Percentiles rank a stretch among this genome's conserved stretches.
phyloP scores from a whole-genome alignment of 2,797 vertebrate genomes.

The Cossypha niveicapilla region DNA sequence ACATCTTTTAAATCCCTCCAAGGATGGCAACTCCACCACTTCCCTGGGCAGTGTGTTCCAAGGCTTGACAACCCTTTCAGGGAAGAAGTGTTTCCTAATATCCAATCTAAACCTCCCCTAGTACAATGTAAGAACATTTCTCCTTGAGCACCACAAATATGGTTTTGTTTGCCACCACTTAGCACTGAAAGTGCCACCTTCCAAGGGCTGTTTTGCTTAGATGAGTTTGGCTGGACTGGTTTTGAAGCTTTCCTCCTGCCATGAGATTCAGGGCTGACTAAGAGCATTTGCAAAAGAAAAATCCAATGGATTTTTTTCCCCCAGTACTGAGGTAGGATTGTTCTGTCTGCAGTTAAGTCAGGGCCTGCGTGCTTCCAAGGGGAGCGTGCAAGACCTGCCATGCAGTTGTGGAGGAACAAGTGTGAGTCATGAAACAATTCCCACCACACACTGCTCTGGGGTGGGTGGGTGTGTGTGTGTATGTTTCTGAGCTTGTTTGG shows the following conservation, averaged over 20 bases:
- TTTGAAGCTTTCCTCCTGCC: not conserved
- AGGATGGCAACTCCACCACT: not conserved
- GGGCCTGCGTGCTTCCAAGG: not conserved
- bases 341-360: not conserved
- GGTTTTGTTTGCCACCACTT: not conserved
- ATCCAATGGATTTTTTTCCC: not conserved
- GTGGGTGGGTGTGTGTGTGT: not conserved
- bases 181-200: not conserved
- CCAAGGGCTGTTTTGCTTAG: not conserved
- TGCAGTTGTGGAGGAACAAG: not conserved
- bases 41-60: not conserved
- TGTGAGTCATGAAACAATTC: not conserved
- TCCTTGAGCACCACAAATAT: not conserved
- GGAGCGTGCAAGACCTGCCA: not conserved
- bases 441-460: not conserved
- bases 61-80: not conserved
- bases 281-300: not conserved
- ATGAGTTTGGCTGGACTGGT: not conserved
- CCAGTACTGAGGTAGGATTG: not conserved
- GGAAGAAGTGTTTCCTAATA: not conserved
- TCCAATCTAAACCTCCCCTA: not conserved
- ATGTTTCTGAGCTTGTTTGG: not conserved
- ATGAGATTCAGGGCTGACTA: not conserved
- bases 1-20: not conserved
- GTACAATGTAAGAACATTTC: not conserved